Percentiles rank a stretch among this genome's conserved stretches.
Evolutionary conservation across 2,797 vertebrate species (phyloP).

Genomic region (Thaleichthys pacificus): DNA sequence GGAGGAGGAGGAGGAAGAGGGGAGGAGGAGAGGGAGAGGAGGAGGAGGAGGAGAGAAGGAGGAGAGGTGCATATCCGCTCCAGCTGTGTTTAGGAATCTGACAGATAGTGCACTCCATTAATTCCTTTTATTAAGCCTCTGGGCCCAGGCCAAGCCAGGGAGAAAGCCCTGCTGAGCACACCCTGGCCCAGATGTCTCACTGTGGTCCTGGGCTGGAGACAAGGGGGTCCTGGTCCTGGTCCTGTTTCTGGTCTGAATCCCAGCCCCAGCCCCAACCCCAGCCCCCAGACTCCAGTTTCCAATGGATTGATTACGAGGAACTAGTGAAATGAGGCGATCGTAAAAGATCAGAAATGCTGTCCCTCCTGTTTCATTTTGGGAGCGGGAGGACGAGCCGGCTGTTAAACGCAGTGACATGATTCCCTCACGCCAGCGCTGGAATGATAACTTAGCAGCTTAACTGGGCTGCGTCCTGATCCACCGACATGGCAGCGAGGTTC

Average conservation of each 20-base stretch:
- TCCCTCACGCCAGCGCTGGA: constrained; percentile 45
- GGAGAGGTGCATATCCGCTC: constrained; percentile 73
- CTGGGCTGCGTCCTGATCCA: constrained; percentile 59
- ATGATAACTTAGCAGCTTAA: constrained; percentile 57
- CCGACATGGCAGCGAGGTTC: constrained; percentile 67
- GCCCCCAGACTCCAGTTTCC: not conserved
- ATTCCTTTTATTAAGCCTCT: constrained; percentile 83
- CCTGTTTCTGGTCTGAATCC: too few relatives aligned
- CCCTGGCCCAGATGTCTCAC: constrained; percentile 42
- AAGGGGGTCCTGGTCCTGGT: constrained; percentile 18
- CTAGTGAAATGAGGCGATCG: not conserved
- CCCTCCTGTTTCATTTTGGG: not conserved
- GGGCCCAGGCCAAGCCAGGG: constrained; percentile 47
- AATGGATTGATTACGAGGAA: not conserved
- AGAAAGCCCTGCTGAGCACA: not conserved
- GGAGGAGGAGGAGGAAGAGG: constrained; percentile 3
- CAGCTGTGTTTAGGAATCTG: constrained; percentile 85
- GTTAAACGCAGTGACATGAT: constrained; percentile 47
- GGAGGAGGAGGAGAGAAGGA: not conserved
- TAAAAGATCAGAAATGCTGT: not conserved
- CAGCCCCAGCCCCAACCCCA: not conserved
- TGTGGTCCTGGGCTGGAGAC: not conserved
- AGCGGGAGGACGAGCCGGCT: constrained; percentile 35
- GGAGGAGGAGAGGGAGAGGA: constrained; percentile 13
- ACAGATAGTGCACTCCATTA: constrained; percentile 83